These are phyloP conservation scores for Standfussiana lucernea DNA, from an alignment of 2,888 invertebrate genomes.

Conservation along the genomic window DNA sequence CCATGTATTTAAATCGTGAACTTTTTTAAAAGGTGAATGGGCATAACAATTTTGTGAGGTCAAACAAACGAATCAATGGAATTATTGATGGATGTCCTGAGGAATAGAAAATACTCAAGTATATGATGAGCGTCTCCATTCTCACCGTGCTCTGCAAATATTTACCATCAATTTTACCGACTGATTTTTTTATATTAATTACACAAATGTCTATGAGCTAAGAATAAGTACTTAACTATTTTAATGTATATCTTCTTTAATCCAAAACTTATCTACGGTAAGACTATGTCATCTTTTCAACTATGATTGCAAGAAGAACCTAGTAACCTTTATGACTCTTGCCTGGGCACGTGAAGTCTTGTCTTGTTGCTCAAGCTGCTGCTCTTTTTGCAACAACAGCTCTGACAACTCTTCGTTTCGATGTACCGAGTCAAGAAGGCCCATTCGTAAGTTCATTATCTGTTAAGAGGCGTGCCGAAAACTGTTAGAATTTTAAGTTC, in stretches of 20 bases:
- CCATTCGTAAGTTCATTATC: constrained; percentile 86
- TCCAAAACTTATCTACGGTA: background rate
- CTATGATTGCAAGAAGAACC: constrained; percentile 65
- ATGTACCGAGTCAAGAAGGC: constrained; percentile 84
- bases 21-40: background rate
- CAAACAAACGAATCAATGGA: background rate
- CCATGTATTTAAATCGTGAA: background rate
- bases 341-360: constrained; percentile 91
- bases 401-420: constrained; percentile 88
- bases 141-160: background rate
- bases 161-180: background rate
- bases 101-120: background rate
- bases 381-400: constrained; percentile 88
- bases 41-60: background rate
- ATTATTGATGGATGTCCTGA: background rate
- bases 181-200: background rate
- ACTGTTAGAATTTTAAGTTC: background rate
- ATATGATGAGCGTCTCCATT: background rate
- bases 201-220: background rate
- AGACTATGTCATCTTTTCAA: constrained; percentile 21
- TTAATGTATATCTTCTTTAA: background rate
- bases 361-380: constrained; percentile 91
- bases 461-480: constrained; percentile 60
- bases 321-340: constrained; percentile 90
- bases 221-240: background rate